A percentile compares a stretch with the other conserved stretches of the same genome.
These are phyloP conservation scores for Spinus pinus DNA, from an alignment of 2,797 vertebrate genomes.

Conservation along the genomic window DNA sequence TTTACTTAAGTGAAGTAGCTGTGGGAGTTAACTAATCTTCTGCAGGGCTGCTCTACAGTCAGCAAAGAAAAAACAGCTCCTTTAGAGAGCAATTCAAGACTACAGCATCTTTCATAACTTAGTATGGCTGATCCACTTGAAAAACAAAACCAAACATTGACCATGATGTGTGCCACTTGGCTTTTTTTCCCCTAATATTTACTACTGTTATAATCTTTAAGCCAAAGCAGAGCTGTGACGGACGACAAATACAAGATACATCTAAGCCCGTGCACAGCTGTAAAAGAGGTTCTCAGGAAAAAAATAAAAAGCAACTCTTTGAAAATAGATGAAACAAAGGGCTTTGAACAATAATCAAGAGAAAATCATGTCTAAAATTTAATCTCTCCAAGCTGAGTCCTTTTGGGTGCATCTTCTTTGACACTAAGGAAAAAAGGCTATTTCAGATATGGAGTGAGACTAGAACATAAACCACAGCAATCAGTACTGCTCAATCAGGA, in stretches of 20 bases:
- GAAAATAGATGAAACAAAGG: not conserved
- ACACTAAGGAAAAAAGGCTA: not conserved
- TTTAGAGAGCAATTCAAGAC: not conserved
- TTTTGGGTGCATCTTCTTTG: not conserved
- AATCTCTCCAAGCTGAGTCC: not conserved
- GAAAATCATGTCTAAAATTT: not conserved
- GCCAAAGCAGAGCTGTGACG: not conserved
- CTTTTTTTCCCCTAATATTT: not conserved
- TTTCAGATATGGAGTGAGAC: not conserved
- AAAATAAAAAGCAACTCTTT: not conserved
- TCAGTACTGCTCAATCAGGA: not conserved
- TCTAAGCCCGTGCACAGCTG: not conserved
- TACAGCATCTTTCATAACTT: constrained; percentile 16
- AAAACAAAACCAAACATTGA: not conserved
- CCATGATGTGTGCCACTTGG: not conserved
- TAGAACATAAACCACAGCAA: not conserved
- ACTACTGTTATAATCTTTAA: not conserved
- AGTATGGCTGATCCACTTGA: not conserved
- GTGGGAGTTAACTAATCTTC: not conserved
- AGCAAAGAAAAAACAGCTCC: not conserved
- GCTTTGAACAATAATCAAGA: not conserved
- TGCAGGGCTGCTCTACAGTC: not conserved
- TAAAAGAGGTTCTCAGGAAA: not conserved
- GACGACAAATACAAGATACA: not conserved
- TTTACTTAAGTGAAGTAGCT: not conserved